Base-by-base conservation (phyloP, 35 echinoderm and acorn worm genomes). In the Heliocidaris tuberculata region DNA sequence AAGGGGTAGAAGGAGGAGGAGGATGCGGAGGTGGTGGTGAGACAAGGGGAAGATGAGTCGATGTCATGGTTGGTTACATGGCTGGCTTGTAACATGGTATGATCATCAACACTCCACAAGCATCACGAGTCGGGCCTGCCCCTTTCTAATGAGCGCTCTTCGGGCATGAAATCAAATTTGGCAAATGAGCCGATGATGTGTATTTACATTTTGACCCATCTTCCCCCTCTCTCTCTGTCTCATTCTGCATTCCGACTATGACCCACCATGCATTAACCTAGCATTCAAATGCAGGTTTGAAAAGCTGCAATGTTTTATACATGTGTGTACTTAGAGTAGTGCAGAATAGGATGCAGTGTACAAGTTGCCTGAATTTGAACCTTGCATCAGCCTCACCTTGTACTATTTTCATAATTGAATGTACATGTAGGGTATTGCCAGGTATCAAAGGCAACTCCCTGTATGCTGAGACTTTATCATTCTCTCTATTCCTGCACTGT, bases 151-250 rank as follows among this genome's bases (percentile, higher is more conserved):
- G 48, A 93, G 91, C 31, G 48, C 91, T 93, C 48, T 93, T 93
- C 91, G 50, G 50, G 91, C 91, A 93, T 93, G 48, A 93, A 93
- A 93, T 93, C 91, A 93, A 93, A 93, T 93, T 93, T 93, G 91
- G 47, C 91, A 93, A 93, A 93, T 93, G 91, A 59, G 91, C 48
- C 91, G 91, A 59, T 49, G 91, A 93, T 93, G 50, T 93, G 91
- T 93, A 59, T 93, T 93, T 93, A 93, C 87, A 89, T 89, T 89
- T 42, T 89, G 87, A 42, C 87, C 87, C 31, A 78, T 21, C 27
- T n/a, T 78, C 21, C 52, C 52, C 52, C 7, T 10, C 8, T 56
- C 52, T 56, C 52, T 2, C 15, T 2, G 52, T 1, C 35, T 42
- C 35, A 42, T 42, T 42, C 35, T 3, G 52, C 52, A 56, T 78